phyloP scores from a whole-genome alignment of 2,888 invertebrate species.

The Chirona hameri region DNA sequence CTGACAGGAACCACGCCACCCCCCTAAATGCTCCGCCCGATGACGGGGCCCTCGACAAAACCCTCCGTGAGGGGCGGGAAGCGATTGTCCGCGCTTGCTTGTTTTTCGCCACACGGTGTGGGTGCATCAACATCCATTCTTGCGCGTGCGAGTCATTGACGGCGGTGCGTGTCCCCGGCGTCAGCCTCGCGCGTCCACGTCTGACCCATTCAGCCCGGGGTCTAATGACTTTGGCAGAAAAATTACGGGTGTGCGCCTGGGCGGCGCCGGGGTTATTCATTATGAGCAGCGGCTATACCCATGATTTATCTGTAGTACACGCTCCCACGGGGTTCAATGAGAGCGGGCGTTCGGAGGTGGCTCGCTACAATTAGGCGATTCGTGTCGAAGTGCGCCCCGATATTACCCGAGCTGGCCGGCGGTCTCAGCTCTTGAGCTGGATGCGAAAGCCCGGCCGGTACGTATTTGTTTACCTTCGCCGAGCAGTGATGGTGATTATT shows the following conservation, averaged over 20 bases:
- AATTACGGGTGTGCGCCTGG: neutral
- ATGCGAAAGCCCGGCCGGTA: neutral
- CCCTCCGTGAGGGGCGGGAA: neutral
- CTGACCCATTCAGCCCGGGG: neutral
- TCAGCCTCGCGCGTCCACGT: neutral
- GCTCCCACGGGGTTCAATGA: neutral
- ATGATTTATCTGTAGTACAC: neutral
- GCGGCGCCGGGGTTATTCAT: conserved; percentile 5
- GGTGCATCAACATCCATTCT: neutral
- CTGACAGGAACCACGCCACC: neutral
- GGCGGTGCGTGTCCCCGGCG: neutral
- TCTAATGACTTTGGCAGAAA: neutral
- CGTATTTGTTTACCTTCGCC: neutral
- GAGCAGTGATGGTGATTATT: neutral
- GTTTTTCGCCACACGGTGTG: neutral
- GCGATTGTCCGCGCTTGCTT: neutral
- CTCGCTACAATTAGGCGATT: neutral
- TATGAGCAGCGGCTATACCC: neutral
- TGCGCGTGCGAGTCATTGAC: neutral
- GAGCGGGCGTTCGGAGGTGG: neutral
- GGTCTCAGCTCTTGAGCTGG: neutral
- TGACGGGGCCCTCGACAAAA: neutral
- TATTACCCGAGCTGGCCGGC: neutral
- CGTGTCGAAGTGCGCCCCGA: neutral
- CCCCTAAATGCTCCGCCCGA: neutral